Percentiles rank a stretch among this genome's conserved stretches.
These are phyloP conservation scores for Anastrepha obliqua DNA, from an alignment of 1,140 invertebrate genomes.

Conservation along the genomic window DNA sequence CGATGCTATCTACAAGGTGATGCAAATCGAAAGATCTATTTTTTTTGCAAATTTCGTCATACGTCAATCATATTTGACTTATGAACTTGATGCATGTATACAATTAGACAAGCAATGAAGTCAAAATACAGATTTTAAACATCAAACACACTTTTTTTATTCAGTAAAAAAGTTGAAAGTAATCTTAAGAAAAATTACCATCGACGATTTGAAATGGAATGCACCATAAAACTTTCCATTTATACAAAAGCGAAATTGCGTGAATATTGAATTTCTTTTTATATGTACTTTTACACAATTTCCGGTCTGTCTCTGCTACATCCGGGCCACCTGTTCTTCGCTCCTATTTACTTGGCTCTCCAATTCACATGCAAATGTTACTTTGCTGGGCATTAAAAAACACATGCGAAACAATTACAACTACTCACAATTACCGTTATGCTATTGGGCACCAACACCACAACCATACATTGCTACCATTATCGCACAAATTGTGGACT, in stretches of 20 bases:
- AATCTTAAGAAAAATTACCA: no score
- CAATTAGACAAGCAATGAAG: no score
- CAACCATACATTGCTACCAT: neutral
- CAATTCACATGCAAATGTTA: neutral
- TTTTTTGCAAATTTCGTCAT: no score
- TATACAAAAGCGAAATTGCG: neutral
- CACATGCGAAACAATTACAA: conserved; percentile 19
- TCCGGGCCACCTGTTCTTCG: neutral
- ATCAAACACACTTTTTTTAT: no score
- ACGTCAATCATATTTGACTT: no score
- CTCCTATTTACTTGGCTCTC: neutral
- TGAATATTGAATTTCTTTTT: conserved; percentile 26
- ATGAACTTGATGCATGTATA: no score
- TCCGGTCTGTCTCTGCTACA: conserved; percentile 17
- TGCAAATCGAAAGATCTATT: no score
- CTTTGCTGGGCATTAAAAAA: neutral
- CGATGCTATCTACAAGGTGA: no score
- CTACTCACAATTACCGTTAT: conserved; percentile 45
- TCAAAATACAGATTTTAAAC: no score
- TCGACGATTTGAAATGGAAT: neutral
- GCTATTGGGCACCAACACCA: neutral
- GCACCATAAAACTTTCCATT: neutral
- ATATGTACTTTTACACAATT: neutral
- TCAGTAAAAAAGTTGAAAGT: no score
- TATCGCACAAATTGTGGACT: neutral